Percentiles rank a stretch among this genome's conserved stretches.
Evolutionary conservation across 2,888 invertebrate species (phyloP).

Genomic region (Gnatocerus cornutus): DNA sequence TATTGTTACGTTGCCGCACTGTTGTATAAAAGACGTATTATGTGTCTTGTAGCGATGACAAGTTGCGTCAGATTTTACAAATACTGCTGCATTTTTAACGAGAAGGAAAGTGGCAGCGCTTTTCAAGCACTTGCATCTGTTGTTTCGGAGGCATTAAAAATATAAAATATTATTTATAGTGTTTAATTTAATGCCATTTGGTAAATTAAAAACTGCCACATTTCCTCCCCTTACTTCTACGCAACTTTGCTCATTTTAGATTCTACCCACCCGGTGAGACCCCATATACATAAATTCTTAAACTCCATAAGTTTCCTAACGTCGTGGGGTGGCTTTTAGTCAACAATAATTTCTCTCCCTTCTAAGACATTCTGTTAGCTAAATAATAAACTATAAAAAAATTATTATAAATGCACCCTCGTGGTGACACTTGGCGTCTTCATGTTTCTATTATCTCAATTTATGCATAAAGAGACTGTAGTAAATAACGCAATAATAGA

Average conservation of each 20-base stretch:
- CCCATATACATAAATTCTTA: conserved; percentile 34
- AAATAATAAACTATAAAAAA: conserved; percentile 37
- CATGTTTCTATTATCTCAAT: not conserved
- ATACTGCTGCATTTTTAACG: not conserved
- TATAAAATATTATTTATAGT: not conserved
- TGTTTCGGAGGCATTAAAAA: too few relatives aligned
- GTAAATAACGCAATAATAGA: not conserved
- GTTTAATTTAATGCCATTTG: conserved; percentile 6
- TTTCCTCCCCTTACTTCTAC: conserved; percentile 15
- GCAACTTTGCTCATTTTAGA: conserved; percentile 24
- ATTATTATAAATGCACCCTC: conserved; percentile 36
- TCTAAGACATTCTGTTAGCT: conserved; percentile 13
- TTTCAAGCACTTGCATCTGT: too few relatives aligned
- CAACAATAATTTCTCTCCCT: conserved; percentile 35
- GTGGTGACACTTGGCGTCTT: conserved; percentile 28
- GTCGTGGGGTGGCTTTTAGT: conserved; percentile 34
- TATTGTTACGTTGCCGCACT: conserved; percentile 45
- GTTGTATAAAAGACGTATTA: conserved; percentile 30
- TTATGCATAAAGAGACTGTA: conserved; percentile 9
- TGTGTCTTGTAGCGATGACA: not conserved
- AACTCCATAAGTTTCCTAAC: conserved; percentile 35
- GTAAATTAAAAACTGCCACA: conserved; percentile 14
- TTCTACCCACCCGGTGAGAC: conserved; percentile 31
- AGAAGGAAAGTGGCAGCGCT: not conserved
- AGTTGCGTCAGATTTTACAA: not conserved